Conservation (phyloP, 2,797 vertebrate genomes). For the Galagoides demidoff region DNA sequence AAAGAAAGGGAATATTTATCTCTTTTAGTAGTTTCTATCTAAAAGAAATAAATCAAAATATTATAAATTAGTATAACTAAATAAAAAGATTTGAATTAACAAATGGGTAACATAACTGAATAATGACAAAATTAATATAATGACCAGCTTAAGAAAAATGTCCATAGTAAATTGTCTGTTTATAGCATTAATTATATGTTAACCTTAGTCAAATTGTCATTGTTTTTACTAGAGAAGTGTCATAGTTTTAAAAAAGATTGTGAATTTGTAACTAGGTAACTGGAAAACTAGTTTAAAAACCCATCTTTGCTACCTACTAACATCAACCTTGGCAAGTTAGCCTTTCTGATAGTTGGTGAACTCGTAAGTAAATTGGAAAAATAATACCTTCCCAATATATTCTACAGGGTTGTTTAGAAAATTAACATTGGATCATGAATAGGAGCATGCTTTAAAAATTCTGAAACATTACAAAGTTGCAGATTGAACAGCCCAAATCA, state of each 20-base stretch:
- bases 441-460: background rate
- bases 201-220: background rate
- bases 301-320: background rate
- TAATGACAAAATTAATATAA: conserved; percentile 12
- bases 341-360: background rate
- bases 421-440: background rate
- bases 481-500: background rate
- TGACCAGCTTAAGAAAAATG: background rate
- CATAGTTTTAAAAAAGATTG: background rate
- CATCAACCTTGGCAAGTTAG: background rate
- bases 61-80: background rate
- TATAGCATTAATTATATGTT: conserved; percentile 4
- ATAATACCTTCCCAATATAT: background rate
- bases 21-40: conserved; percentile 36
- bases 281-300: background rate
- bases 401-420: background rate
- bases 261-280: conserved; percentile 5
- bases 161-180: background rate
- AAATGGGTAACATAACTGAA: background rate
- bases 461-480: background rate
- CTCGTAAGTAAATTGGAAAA: background rate
- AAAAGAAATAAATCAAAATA: conserved; percentile 18
- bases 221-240: background rate
- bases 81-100: conserved; percentile 13
- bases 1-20: background rate